phyloP scores from a whole-genome alignment of 2,113 vertebrate species.

The Mormyrus lacerda region DNA sequence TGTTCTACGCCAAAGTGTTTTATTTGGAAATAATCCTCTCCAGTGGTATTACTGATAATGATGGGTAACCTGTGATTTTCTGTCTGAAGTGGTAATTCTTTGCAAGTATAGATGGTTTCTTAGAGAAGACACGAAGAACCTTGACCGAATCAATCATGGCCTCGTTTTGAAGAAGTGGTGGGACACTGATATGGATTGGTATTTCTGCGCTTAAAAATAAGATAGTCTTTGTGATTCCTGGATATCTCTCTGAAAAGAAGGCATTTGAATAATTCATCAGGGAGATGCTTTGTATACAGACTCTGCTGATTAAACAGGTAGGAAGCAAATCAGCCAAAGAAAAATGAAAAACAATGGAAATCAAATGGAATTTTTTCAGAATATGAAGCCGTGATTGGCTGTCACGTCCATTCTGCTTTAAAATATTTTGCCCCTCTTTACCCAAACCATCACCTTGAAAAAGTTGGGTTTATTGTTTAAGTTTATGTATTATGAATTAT shows the following conservation, averaged over 20 bases:
- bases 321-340: conserved; percentile 24
- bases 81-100: not conserved
- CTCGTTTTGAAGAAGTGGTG: conserved; percentile 12
- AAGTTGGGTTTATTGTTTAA: not conserved
- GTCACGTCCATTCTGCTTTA: not conserved
- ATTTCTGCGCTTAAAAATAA: conserved; percentile 33
- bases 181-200: conserved; percentile 29
- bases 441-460: not conserved
- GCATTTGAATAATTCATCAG: conserved; percentile 58
- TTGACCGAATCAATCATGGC: conserved; percentile 13
- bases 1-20: not conserved
- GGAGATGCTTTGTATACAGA: conserved; percentile 46
- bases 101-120: not conserved
- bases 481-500: not conserved
- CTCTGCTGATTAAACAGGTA: conserved; percentile 44
- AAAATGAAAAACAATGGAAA: conserved; percentile 30
- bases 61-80: not conserved
- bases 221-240: conserved; percentile 47
- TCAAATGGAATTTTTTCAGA: not conserved
- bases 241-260: conserved; percentile 48
- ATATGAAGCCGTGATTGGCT: not conserved
- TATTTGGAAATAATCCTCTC: not conserved
- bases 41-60: not conserved
- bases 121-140: not conserved
- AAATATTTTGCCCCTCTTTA: not conserved